Evolutionary conservation across 2,797 vertebrate genomes (phyloP).

Genomic region (Florisuga fusca): DNA sequence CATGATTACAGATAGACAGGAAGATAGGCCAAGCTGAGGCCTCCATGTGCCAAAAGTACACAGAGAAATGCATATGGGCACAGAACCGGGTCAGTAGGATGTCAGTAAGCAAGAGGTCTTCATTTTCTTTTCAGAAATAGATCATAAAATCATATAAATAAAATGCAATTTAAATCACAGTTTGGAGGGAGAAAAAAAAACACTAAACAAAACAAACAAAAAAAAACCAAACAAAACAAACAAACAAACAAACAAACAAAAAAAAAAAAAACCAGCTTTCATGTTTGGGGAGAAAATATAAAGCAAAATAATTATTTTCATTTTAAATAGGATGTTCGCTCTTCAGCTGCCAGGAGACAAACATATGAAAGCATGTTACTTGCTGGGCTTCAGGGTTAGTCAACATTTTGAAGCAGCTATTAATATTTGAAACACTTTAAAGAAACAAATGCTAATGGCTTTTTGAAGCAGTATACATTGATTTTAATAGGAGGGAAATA

Average conservation of each 20-base stretch:
- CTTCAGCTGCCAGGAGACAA: conserved; percentile 34
- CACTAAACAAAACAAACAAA: not conserved
- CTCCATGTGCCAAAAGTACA: rapidly evolving
- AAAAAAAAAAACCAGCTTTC: not conserved
- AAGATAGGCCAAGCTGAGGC: not conserved
- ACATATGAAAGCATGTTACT: conserved; percentile 32
- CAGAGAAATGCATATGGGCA: not conserved
- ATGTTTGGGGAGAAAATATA: conserved; percentile 35
- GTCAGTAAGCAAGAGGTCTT: not conserved
- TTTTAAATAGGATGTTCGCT: conserved; percentile 18
- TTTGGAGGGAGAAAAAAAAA: not conserved
- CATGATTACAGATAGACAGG: not conserved
- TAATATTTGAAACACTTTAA: conserved; percentile 40
- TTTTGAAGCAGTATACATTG: conserved; percentile 1
- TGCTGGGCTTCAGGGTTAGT: conserved; percentile 30
- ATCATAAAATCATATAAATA: not conserved
- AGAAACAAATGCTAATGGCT: conserved; percentile 12
- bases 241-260: not conserved
- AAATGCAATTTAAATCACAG: not conserved
- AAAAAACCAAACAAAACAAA: not conserved
- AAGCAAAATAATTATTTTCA: conserved; percentile 17
- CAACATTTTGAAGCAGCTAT: conserved; percentile 28
- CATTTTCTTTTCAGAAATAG: not conserved
- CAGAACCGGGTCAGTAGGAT: not conserved
- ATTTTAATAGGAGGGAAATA: not conserved